Percentiles rank a stretch among this genome's conserved stretches.
phyloP scores from a whole-genome alignment of 2,797 vertebrate genomes.

The Odontamblyopus lacepedii region DNA sequence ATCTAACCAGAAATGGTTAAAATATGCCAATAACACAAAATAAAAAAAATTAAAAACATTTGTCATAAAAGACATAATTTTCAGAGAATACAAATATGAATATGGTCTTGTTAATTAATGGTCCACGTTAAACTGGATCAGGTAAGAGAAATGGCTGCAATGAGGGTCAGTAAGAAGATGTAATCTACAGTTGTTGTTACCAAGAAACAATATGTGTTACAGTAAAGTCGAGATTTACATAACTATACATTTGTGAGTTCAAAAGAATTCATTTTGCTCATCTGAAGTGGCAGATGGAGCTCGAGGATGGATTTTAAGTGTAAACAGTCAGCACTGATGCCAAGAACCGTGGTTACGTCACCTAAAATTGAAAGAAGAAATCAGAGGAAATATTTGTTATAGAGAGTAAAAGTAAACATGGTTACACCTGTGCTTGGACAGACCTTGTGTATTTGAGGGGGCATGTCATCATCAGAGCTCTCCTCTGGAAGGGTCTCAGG shows the following conservation, averaged over 20 bases:
- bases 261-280: slow-evolving; percentile 10
- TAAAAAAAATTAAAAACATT: neutral
- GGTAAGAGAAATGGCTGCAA: slow-evolving; percentile 25
- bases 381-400: neutral
- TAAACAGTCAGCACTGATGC: slow-evolving; percentile 2
- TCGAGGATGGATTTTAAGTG: neutral
- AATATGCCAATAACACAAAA: slow-evolving; percentile 6
- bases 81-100: neutral
- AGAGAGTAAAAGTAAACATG: neutral
- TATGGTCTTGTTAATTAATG: slow-evolving; percentile 12
- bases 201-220: slow-evolving; percentile 10
- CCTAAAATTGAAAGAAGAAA: slow-evolving; percentile 55
- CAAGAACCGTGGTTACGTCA: slow-evolving; percentile 65
- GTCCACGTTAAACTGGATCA: slow-evolving; percentile 11
- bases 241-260: slow-evolving; percentile 15
- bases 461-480: slow-evolving; percentile 91
- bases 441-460: slow-evolving; percentile 93
- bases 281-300: slow-evolving; percentile 7
- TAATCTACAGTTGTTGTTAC: slow-evolving; percentile 11
- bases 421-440: neutral
- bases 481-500: slow-evolving; percentile 92
- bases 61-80: slow-evolving; percentile 11
- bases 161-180: slow-evolving; percentile 24
- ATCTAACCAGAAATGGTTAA: slow-evolving; percentile 7
- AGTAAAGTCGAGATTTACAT: neutral